A percentile compares a stretch with the other conserved stretches of the same genome.
Evolutionary conservation across 1,140 invertebrate species (phyloP).

Genomic region (Diuraphis noxia): DNA sequence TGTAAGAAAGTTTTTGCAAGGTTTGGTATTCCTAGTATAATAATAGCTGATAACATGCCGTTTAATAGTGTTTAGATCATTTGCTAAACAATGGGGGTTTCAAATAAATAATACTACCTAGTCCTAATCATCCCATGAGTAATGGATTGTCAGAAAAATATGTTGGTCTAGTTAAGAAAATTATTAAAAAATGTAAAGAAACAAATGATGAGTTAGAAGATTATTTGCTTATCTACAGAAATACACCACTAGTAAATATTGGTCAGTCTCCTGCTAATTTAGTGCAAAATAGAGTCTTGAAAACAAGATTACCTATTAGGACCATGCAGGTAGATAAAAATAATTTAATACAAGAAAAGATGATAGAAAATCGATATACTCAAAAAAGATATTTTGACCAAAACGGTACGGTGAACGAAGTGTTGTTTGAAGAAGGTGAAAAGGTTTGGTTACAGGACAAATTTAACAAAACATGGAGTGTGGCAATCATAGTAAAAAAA

Average conservation of each 20-base stretch:
- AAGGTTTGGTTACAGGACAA: not conserved
- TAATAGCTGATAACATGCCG: not conserved
- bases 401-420: not conserved
- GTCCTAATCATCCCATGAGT: not conserved
- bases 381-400: not conserved
- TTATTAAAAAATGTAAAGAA: not conserved
- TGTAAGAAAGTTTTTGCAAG: not conserved
- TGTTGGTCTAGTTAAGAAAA: not conserved
- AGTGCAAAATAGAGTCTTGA: conserved; percentile 25
- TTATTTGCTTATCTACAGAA: conserved; percentile 22
- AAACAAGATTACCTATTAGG: conserved; percentile 17
- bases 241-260: conserved; percentile 44
- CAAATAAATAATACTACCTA: not conserved
- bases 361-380: not conserved
- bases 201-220: conserved; percentile 15
- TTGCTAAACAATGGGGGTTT: conserved; percentile 26
- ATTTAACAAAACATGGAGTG: not conserved
- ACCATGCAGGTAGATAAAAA: not conserved
- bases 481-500: conserved; percentile 9
- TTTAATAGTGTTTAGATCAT: conserved; percentile 16
- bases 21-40: not conserved
- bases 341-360: not conserved
- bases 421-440: not conserved
- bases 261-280: conserved; percentile 50
- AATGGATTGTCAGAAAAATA: conserved; percentile 10